Base-by-base conservation (phyloP, 1,140 invertebrate genomes). In the Arctopsyche grandis region DNA sequence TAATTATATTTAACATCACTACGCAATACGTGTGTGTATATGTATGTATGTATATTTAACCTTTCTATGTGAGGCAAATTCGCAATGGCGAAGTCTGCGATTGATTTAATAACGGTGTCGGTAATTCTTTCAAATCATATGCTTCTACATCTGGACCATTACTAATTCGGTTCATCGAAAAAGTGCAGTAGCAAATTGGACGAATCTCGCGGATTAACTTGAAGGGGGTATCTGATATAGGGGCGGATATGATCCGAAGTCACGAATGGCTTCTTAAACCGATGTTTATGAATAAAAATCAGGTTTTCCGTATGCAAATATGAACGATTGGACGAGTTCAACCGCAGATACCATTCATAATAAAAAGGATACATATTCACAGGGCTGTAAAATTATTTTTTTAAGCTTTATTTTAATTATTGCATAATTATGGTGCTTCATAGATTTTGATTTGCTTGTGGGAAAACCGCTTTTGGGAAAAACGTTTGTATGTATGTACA, bases 201-300 rank as follows among this genome's bases (percentile, higher is more conserved):
- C 63, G 24, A 24, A 66, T 22, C 4, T 10, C 10, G 9, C 9
- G 63, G 63, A 66, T 66, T 66, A 66, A 66, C 21, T 5, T 9
- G 9, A 60, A 60, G 63, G 63, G 21, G 5, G 9, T 5, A 21
- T 21, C 14, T 60, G 29, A 7, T 1, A 22, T 66, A 66, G 12
- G 22, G 24, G 63, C 63, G 63, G 63, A 66, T 66, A 66, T 66
- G 21, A 26, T 12, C 63, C 9, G 10, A 26, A 66, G 63, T 66
- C 63, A 66, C 63, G 63, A 66, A 66, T 14, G 22, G 19, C 63
- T 52, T 52, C 48, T 52, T 52, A 3, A 52, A 52, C 48, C 48
- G 48, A 52, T 52, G 12, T 14, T 52, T 52, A 14, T 5, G 48
- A 12, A 52, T 16, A 52, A 12, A 52, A 14, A 52, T 38, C 48